phyloP scores from a whole-genome alignment of 2,797 vertebrate genomes.

The Sus cebifrons region DNA sequence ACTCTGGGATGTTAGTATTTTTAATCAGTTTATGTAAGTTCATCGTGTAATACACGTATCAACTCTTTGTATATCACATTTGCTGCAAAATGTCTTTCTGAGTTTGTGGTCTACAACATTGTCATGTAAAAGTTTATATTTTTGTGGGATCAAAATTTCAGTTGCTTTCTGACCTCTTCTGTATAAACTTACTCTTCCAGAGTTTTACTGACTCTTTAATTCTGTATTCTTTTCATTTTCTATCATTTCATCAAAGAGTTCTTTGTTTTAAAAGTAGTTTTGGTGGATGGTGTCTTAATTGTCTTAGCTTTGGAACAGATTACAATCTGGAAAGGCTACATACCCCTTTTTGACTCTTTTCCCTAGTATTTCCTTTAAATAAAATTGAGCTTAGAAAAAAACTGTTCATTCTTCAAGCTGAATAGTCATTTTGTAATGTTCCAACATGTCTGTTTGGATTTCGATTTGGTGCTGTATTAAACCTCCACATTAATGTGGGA shows the following conservation, averaged over 20 bases:
- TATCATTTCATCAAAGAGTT: constrained; percentile 10
- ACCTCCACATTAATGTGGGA: constrained; percentile 43
- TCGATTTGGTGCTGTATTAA: constrained; percentile 55
- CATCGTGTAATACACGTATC: constrained; percentile 24
- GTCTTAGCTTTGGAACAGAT: constrained; percentile 56
- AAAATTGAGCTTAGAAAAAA: not conserved
- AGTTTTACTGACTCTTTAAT: not conserved
- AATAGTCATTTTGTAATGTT: constrained; percentile 39
- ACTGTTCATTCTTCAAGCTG: constrained; percentile 38
- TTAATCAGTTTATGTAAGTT: constrained; percentile 25
- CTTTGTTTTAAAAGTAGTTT: constrained; percentile 42
- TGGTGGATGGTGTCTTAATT: not conserved
- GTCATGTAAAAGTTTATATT: not conserved
- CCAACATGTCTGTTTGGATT: not conserved
- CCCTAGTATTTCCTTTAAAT: constrained; percentile 49
- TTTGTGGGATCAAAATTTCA: constrained; percentile 32
- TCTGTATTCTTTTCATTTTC: constrained; percentile 49
- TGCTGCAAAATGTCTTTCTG: constrained; percentile 19
- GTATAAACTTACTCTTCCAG: constrained; percentile 29
- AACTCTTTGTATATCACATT: constrained; percentile 16
- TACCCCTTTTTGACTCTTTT: not conserved
- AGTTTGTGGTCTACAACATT: constrained; percentile 49
- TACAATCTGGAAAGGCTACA: not conserved
- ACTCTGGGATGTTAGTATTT: not conserved
- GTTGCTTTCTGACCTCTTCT: constrained; percentile 32